phyloP scores from a whole-genome alignment of 1,140 invertebrate genomes.

The Hylaeus volcanicus region DNA sequence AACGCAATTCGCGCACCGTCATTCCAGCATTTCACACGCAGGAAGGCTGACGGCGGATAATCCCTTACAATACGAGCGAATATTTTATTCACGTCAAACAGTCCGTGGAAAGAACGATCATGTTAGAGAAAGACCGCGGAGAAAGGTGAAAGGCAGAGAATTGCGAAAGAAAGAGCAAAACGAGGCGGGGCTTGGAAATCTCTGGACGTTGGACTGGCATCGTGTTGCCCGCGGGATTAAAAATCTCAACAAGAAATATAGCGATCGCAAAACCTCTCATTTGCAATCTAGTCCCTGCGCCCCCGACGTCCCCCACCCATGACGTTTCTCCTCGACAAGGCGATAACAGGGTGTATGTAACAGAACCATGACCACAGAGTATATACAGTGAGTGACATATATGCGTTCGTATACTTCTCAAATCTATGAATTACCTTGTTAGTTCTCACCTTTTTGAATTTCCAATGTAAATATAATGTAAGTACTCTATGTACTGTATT shows the following conservation, averaged over 20 bases:
- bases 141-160: conserved; percentile 18
- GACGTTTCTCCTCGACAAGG: conserved; percentile 26
- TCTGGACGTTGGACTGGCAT: conserved; percentile 59
- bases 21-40: conserved; percentile 14
- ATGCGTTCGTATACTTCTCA: too few species aligned
- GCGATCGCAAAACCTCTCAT: conserved; percentile 71
- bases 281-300: conserved; percentile 65
- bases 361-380: not conserved
- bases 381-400: too few species aligned
- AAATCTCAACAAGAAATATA: conserved; percentile 74
- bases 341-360: not conserved
- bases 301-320: conserved; percentile 13
- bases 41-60: not conserved
- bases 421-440: too few species aligned
- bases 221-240: conserved; percentile 72
- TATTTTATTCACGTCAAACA: conserved; percentile 46
- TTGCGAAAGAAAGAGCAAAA: conserved; percentile 23
- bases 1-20: conserved; percentile 12
- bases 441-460: too few species aligned
- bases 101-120: conserved; percentile 35
- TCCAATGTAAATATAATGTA: too few species aligned
- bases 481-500: too few species aligned
- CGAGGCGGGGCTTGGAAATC: conserved; percentile 46
- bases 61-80: conserved; percentile 20
- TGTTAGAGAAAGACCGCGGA: conserved; percentile 10